phyloP scores from a whole-genome alignment of 2,888 invertebrate genomes.

The Epiblema foenella region DNA sequence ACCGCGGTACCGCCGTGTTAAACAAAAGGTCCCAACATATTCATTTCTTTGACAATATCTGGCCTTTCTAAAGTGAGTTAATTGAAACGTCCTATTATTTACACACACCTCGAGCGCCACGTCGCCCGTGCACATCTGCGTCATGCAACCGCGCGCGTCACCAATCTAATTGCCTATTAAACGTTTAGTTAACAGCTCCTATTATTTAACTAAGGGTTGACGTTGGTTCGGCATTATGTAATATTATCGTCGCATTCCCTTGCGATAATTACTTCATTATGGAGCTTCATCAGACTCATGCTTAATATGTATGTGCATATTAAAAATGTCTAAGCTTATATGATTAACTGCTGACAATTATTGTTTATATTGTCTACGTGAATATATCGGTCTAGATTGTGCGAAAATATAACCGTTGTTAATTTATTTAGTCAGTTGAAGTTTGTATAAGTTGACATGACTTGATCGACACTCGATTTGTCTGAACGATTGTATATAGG shows the following conservation, averaged over 20 bases:
- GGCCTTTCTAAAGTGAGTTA: not conserved
- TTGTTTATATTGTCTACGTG: not conserved
- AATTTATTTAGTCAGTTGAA: conserved; percentile 26
- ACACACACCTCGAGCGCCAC: conserved; percentile 51
- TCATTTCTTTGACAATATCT: not conserved
- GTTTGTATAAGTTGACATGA: conserved; percentile 35
- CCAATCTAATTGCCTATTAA: conserved; percentile 66
- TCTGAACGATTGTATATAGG: conserved; percentile 40
- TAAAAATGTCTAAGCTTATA: conserved; percentile 2
- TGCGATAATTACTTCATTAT: conserved; percentile 28
- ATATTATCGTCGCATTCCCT: not conserved
- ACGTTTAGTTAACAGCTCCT: conserved; percentile 54
- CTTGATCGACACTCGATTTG: conserved; percentile 42
- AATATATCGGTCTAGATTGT: not conserved
- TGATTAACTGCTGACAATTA: not conserved
- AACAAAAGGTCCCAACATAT: not conserved
- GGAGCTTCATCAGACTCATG: not conserved
- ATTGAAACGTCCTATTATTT: conserved; percentile 48
- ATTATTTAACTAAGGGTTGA: conserved; percentile 48
- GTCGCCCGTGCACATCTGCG: conserved; percentile 59
- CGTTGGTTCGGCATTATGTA: conserved; percentile 42
- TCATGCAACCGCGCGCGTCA: conserved; percentile 62
- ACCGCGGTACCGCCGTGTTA: not conserved
- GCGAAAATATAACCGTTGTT: not conserved
- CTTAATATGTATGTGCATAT: conserved; percentile 3